Base-by-base conservation (phyloP, 1,140 invertebrate genomes). In the Nixonia krombeini region DNA sequence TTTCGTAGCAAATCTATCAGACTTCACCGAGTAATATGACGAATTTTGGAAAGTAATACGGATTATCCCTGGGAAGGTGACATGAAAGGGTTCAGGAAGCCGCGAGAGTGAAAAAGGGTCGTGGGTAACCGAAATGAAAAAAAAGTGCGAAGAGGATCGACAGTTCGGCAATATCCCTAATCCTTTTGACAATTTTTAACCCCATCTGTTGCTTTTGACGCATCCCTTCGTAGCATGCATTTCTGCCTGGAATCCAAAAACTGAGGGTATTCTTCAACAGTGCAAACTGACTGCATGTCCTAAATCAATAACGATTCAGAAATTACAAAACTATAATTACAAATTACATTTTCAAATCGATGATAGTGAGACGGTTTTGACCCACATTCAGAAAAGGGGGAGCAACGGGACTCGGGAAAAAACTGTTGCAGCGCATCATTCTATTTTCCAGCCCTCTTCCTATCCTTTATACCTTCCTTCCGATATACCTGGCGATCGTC, bases 111-210 rank as follows among this genome's bases (percentile, higher is more conserved):
- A 63, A 70, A 69, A 72, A 73, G 66, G 69, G 67, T 73, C 72
- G 67, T 74, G 73, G 75, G 68, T 76, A 78, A 79, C 75, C 70
- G 70, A 78, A 81, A 81, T 74, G 73, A 81, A 83, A 80, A 82
- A 83, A 80, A 82, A 83, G 79, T 81, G 65, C 76, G 74, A 73
- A 79, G 73, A 69, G 70, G 79, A 85, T 85, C 81, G 78, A 78
- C 81, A 81, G 78, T 78, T 81, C 80, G 78, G 67, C 72, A 78
- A n/a, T 80, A 83, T 83, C 82, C 82, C 81, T 83, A 84, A 84
- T 85, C 83, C 82, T 85, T 83, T 85, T 80, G 73, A 81, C 66
- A 76, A 83, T 80, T 84, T 85, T 84, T 83, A 84, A 84, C 81
- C 84, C 82, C 83, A 85, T 85, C 82, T 85, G 83, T 85, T 80